These are phyloP conservation scores for Epirrhoe tristata DNA, from an alignment of 2,888 invertebrate genomes.

Conservation along the genomic window DNA sequence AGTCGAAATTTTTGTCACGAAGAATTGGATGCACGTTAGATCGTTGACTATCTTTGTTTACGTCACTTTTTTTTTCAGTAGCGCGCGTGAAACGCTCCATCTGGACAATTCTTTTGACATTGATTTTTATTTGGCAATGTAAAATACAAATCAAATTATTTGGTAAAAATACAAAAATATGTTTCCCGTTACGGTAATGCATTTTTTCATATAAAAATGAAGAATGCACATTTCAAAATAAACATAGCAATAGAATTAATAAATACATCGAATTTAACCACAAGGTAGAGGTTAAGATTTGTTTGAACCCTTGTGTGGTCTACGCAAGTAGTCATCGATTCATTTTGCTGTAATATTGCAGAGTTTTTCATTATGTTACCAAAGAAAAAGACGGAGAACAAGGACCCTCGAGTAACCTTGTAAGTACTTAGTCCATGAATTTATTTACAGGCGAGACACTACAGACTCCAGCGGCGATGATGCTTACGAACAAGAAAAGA, in stretches of 20 bases:
- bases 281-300: conserved; percentile 42
- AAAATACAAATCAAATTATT: not conserved
- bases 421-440: conserved; percentile 59
- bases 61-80: no score
- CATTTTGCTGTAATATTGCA: conserved; percentile 55
- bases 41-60: no score
- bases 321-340: conserved; percentile 28
- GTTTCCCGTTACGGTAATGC: not conserved
- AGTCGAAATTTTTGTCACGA: no score
- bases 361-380: conserved; percentile 59
- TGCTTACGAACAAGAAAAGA: conserved; percentile 69
- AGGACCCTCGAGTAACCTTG: conserved; percentile 44
- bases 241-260: conserved; percentile 55
- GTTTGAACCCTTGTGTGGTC: not conserved
- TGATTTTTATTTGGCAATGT: not conserved
- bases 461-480: conserved; percentile 41
- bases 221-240: conserved; percentile 48
- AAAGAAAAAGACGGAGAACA: conserved; percentile 49
- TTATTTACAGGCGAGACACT: conserved; percentile 37
- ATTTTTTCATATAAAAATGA: conserved; percentile 43
- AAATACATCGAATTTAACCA: conserved; percentile 38
- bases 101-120: no score
- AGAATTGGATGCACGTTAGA: no score
- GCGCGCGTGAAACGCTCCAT: no score
- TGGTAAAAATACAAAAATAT: not conserved